phyloP scores from a whole-genome alignment of 2,113 vertebrate species.

The Oncorhynchus masou region DNA sequence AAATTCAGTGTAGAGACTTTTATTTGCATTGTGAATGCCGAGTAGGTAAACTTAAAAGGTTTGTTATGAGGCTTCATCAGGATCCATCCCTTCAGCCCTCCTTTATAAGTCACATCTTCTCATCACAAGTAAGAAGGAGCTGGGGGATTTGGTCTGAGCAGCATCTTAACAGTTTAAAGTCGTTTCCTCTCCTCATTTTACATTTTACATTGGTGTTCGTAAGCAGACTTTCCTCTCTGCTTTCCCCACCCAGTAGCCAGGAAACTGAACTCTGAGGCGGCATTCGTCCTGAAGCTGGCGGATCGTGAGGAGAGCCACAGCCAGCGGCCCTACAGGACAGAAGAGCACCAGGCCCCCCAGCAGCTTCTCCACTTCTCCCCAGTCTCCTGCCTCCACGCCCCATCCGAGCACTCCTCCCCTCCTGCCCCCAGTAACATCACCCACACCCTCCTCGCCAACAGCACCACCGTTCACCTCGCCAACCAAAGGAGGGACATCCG shows the following conservation, averaged over 20 bases:
- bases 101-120: neutral
- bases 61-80: no score
- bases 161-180: neutral
- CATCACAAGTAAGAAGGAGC: neutral
- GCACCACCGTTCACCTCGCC: conserved; percentile 36
- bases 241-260: conserved; percentile 45
- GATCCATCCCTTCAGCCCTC: no score
- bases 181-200: neutral
- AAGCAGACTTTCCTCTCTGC: neutral
- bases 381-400: conserved; percentile 15
- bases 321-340: conserved; percentile 62
- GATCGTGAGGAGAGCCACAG: conserved; percentile 70
- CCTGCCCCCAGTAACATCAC: conserved; percentile 20
- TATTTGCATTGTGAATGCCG: no score
- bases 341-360: conserved; percentile 33
- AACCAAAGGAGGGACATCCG: conserved; percentile 66
- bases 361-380: conserved; percentile 33
- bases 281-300: conserved; percentile 61
- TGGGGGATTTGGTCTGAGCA: neutral
- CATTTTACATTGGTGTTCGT: neutral
- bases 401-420: conserved; percentile 43
- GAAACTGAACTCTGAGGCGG: conserved; percentile 63
- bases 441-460: conserved; percentile 55
- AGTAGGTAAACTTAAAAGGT: no score
- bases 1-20: neutral